Conservation (phyloP, 2,113 vertebrate genomes). For the Bagarius yarrelli region DNA sequence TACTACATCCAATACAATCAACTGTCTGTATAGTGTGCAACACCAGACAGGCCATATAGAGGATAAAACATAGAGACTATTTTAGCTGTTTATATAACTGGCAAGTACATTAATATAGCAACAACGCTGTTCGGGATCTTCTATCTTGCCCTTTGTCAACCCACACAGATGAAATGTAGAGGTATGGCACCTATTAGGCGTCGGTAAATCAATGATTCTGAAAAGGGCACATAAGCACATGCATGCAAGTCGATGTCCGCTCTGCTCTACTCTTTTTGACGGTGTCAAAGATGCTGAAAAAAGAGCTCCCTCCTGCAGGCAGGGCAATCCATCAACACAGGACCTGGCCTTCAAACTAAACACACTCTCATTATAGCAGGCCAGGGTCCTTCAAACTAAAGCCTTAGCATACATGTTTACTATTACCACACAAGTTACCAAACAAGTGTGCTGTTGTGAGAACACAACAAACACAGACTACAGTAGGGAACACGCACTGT, state of each 20-base stretch:
- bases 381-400: constrained; percentile 47
- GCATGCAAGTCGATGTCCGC: constrained; percentile 50
- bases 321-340: constrained; percentile 56
- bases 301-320: constrained; percentile 44
- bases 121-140: constrained; percentile 37
- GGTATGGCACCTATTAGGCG: constrained; percentile 42
- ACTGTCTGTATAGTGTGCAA: background rate
- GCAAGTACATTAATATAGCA: constrained; percentile 41
- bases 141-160: constrained; percentile 48
- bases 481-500: constrained; percentile 10
- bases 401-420: constrained; percentile 55
- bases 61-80: constrained; percentile 1
- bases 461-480: constrained; percentile 12
- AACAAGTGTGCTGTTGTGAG: constrained; percentile 45
- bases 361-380: constrained; percentile 61
- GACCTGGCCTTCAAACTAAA: constrained; percentile 61
- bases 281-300: constrained; percentile 48
- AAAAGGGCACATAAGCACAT: constrained; percentile 55
- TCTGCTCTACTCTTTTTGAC: constrained; percentile 41
- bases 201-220: constrained; percentile 55
- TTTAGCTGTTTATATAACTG: constrained; percentile 25
- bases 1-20: background rate
- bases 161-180: constrained; percentile 43
- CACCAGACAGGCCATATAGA: background rate
- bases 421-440: constrained; percentile 51